Base-by-base conservation (phyloP, 2,113 vertebrate species). In the Felis chaus region DNA sequence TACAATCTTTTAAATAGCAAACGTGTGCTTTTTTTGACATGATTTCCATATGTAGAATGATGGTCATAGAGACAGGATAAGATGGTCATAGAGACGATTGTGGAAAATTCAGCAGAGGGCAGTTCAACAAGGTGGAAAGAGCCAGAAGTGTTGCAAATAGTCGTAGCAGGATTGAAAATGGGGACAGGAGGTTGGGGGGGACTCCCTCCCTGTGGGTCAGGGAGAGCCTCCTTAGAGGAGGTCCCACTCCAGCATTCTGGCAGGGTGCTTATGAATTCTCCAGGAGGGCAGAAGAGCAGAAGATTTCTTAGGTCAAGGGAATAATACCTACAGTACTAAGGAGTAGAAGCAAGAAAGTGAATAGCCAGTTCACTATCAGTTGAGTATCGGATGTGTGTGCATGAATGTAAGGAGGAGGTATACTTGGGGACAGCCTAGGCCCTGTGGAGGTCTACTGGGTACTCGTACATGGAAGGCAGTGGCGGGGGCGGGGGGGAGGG, bases 321-420 rank as follows among this genome's bases (percentile, higher is more conserved):
- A 53, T 61, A 14, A 19, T 5, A 13, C 3, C 1, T 63, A 79
- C 29, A 48, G 29, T 21, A 23, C 3, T 33, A 69, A 57, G 65
- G 36, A 82, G 74, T 5, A 80, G 65, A n/a, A 73, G 53, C 65
- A 41, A 73, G 74, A 61, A 76, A 69, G 21, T 29, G 33, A 78
- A 45, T 27, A 65, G 53, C 3, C 68, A 7, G 45, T 69, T n/a
- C 41, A 71, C n/a, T 25, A 7, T 45, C 7, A 31, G 31, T 19
- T 29, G 53, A 10, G 23, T 36, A 25, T 1, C 8, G 3, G 39
- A 57, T 7, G 18, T 55, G 23, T 8, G 9, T 1, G 0, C n/a
- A 13, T n/a, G 53, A 61, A 61, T 5, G 3, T 29, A 1, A 65
- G 19, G 19, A 25, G 25, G 33, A 9, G 29, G 15, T 16, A 31